Conservation (phyloP, 2,797 vertebrate species). For the Poeciliopsis gracilis region DNA sequence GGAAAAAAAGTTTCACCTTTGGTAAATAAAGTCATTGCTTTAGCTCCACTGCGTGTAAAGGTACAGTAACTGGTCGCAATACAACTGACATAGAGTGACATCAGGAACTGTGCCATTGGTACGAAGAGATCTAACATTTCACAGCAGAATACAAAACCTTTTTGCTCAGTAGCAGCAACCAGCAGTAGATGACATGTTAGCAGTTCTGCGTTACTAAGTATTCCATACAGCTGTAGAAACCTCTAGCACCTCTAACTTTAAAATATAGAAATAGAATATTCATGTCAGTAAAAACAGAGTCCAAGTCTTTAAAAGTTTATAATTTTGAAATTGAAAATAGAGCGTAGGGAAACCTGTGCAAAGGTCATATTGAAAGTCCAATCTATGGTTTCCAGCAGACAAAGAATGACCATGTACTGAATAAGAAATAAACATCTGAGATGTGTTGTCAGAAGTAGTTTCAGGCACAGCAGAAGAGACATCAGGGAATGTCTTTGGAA, state of each 20-base stretch:
- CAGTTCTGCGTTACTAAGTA: neutral
- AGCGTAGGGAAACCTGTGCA: neutral
- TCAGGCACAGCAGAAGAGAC: conserved; percentile 53
- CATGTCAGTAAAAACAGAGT: neutral
- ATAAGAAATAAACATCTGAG: conserved; percentile 56
- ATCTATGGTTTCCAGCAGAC: conserved; percentile 20
- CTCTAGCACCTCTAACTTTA: neutral
- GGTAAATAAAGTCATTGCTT: neutral
- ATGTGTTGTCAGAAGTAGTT: conserved; percentile 71
- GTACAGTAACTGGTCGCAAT: neutral
- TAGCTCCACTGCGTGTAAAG: neutral
- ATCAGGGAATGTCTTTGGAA: conserved; percentile 69
- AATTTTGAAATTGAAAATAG: neutral
- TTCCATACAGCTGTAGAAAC: neutral
- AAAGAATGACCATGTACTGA: conserved; percentile 37
- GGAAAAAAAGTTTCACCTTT: neutral
- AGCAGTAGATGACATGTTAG: neutral
- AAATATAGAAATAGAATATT: neutral
- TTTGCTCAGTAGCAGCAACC: neutral
- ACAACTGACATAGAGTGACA: neutral
- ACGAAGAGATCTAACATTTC: neutral
- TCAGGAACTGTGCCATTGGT: neutral
- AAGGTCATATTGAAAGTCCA: neutral
- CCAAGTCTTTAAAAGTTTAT: neutral
- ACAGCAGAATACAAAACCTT: neutral